Conservation (phyloP, 2,797 vertebrate species). For the Anguilla pacifica region DNA sequence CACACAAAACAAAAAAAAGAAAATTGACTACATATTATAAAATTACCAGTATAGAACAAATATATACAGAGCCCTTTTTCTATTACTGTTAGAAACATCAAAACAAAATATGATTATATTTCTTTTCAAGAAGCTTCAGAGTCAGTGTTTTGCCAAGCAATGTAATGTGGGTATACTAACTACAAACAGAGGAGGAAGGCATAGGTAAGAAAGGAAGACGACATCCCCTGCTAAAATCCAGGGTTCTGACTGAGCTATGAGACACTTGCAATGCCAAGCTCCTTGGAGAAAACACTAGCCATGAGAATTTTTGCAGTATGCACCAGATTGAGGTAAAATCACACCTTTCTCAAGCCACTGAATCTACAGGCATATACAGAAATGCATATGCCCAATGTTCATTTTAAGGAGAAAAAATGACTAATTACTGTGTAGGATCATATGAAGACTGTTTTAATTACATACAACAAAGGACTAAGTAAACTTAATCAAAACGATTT, state of each 20-base stretch:
- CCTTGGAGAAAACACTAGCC: neutral
- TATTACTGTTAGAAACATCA: neutral
- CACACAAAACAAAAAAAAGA: neutral
- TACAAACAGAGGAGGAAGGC: neutral
- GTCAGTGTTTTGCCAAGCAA: neutral
- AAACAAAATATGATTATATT: neutral
- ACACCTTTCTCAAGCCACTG: neutral
- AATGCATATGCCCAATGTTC: neutral
- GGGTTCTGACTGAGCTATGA: neutral
- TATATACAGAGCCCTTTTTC: neutral
- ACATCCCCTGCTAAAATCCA: neutral
- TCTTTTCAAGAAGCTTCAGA: neutral
- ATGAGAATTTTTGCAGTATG: neutral
- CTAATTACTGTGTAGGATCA: neutral
- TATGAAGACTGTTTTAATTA: neutral
- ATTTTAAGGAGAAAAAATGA: neutral
- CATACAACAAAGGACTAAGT: neutral
- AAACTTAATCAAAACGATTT: neutral
- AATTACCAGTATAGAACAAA: neutral
- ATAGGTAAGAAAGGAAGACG: neutral
- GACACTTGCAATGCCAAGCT: neutral
- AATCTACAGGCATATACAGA: neutral
- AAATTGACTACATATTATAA: neutral
- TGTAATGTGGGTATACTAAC: slow-evolving; percentile 8
- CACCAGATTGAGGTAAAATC: neutral